Evolutionary conservation across 2,797 vertebrate species (phyloP).

Genomic region (Discoglossus pictus): DNA sequence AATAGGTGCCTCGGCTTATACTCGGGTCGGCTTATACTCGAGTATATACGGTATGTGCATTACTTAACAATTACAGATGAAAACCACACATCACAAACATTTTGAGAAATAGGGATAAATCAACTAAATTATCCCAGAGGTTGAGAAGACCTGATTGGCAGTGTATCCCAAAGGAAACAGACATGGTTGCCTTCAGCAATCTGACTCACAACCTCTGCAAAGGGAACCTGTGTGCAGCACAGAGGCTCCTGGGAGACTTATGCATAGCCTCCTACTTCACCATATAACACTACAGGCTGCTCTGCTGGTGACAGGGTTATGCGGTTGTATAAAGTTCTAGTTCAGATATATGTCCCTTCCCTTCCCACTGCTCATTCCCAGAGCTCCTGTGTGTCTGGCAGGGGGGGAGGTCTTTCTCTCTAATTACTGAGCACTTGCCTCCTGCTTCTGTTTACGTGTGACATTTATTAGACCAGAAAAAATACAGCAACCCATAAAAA

Average conservation of each 20-base stretch:
- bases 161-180: too few relatives aligned
- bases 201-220: too few relatives aligned
- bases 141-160: too few relatives aligned
- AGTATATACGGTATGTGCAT: too few relatives aligned
- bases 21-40: too few relatives aligned
- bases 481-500: conserved; percentile 15
- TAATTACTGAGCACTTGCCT: conserved; percentile 10
- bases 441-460: conserved; percentile 13
- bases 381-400: conserved; percentile 3
- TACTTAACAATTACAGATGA: too few relatives aligned
- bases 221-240: too few relatives aligned
- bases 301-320: not conserved
- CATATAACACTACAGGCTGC: not conserved
- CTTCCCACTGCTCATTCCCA: not conserved
- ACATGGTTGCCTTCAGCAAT: too few relatives aligned
- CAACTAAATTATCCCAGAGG: too few relatives aligned
- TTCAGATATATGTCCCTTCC: not conserved
- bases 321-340: conserved; percentile 4
- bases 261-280: not conserved
- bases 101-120: too few relatives aligned
- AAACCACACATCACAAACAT: too few relatives aligned
- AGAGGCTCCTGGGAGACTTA: not conserved
- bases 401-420: conserved; percentile 8
- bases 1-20: too few relatives aligned
- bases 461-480: conserved; percentile 17